Conservation (phyloP, 2,888 invertebrate species). For the Machimus rusticus region DNA sequence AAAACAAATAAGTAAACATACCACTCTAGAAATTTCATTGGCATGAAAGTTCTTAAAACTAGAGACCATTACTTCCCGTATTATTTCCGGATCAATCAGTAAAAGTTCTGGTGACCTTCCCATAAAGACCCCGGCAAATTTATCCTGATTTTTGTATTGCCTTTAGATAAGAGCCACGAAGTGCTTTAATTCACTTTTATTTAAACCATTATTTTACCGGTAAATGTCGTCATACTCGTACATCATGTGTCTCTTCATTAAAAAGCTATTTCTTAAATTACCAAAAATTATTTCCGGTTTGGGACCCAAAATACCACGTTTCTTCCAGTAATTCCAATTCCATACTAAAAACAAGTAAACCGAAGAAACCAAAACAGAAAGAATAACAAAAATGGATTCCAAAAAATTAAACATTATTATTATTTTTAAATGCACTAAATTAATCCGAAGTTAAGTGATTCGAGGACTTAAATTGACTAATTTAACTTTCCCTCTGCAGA, state of each 20-base stretch:
- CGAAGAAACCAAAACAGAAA: not conserved
- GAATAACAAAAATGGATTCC: not conserved
- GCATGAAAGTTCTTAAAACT: slow-evolving; percentile 53
- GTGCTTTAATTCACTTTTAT: not conserved
- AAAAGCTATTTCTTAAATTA: slow-evolving; percentile 50
- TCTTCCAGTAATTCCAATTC: slow-evolving; percentile 55
- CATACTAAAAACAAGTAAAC: slow-evolving; percentile 50
- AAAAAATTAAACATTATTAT: not conserved
- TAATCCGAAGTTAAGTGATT: not conserved
- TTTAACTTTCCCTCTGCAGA: not conserved
- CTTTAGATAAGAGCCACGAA: slow-evolving; percentile 23
- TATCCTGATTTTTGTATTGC: slow-evolving; percentile 45
- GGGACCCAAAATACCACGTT: slow-evolving; percentile 54
- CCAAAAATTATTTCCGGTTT: slow-evolving; percentile 55
- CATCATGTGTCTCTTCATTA: slow-evolving; percentile 49
- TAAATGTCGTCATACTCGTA: slow-evolving; percentile 55
- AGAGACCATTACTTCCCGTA: slow-evolving; percentile 50
- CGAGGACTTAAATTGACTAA: not conserved
- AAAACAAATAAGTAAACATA: not conserved
- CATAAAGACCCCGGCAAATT: slow-evolving; percentile 57
- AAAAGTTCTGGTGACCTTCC: slow-evolving; percentile 54
- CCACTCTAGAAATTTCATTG: slow-evolving; percentile 46
- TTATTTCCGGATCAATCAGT: slow-evolving; percentile 54
- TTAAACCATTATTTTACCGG: slow-evolving; percentile 49
- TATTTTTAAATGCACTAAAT: not conserved